Evolutionary conservation across 2,113 vertebrate species (phyloP).

Genomic region (Ploceus nigricollis): DNA sequence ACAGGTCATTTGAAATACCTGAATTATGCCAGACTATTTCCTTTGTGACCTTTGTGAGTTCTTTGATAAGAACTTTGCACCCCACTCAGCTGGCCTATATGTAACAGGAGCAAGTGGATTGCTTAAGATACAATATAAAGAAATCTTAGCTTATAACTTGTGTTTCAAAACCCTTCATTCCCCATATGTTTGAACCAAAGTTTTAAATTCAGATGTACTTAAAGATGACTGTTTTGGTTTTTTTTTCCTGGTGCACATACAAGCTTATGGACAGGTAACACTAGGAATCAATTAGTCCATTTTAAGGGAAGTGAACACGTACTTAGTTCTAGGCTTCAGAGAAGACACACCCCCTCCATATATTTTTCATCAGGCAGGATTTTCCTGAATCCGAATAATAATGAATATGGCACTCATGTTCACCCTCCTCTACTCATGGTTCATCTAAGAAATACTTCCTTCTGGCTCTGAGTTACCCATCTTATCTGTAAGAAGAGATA

Average conservation of each 20-base stretch:
- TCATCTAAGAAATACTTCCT: not conserved
- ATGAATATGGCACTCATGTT: not conserved
- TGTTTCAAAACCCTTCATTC: not conserved
- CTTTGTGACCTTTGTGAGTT: not conserved
- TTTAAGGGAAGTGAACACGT: not conserved
- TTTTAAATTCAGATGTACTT: not conserved
- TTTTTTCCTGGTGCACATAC: not conserved
- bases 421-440: not conserved
- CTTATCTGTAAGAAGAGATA: not conserved
- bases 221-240: not conserved
- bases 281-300: not conserved
- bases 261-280: not conserved
- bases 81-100: not conserved
- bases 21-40: not conserved
- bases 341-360: accelerated
- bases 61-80: not conserved
- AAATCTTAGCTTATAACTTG: not conserved
- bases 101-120: not conserved
- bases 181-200: not conserved
- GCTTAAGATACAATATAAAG: not conserved
- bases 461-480: not conserved
- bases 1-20: not conserved
- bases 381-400: not conserved
- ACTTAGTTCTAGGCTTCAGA: not conserved
- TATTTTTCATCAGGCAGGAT: not conserved